These are phyloP conservation scores for Lithosia quadra DNA, from an alignment of 2,888 invertebrate genomes.

Conservation along the genomic window DNA sequence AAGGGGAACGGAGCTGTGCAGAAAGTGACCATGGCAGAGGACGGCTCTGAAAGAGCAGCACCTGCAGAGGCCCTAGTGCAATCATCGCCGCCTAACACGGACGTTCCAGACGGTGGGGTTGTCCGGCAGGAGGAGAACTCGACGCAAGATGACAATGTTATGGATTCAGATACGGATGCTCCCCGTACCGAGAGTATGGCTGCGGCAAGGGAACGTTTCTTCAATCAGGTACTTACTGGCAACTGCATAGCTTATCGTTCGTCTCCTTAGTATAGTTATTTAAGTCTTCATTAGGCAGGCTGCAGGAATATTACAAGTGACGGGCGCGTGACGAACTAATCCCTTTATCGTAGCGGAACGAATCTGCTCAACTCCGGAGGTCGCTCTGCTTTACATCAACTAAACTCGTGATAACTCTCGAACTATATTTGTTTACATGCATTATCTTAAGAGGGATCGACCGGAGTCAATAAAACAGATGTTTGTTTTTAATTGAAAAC, in stretches of 20 bases:
- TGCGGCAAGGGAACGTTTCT: constrained; percentile 81
- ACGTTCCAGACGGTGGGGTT: constrained; percentile 46
- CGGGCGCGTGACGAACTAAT: constrained; percentile 71
- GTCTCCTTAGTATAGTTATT: constrained; percentile 29
- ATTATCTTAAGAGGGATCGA: constrained; percentile 57
- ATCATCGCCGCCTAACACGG: constrained; percentile 60
- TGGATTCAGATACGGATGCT: constrained; percentile 62
- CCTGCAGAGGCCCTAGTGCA: constrained; percentile 67
- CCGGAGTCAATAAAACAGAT: constrained; percentile 64
- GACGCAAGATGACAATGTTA: constrained; percentile 41
- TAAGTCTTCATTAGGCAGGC: constrained; percentile 48
- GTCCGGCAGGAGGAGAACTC: constrained; percentile 46
- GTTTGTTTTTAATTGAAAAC: constrained; percentile 58
- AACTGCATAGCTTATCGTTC: constrained; percentile 21
- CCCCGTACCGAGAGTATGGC: constrained; percentile 76
- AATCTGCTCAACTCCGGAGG: constrained; percentile 65
- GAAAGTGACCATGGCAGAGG: constrained; percentile 77
- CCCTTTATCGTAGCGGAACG: constrained; percentile 80
- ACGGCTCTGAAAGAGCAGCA: constrained; percentile 69
- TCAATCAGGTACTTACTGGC: constrained; percentile 73
- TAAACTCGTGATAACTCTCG: constrained; percentile 68
- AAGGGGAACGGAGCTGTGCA: constrained; percentile 71
- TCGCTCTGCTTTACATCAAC: constrained; percentile 77
- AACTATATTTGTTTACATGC: constrained; percentile 63
- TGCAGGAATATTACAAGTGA: constrained; percentile 61